phyloP scores from a whole-genome alignment of 2,888 invertebrate genomes.

The Brachylomia viminalis region DNA sequence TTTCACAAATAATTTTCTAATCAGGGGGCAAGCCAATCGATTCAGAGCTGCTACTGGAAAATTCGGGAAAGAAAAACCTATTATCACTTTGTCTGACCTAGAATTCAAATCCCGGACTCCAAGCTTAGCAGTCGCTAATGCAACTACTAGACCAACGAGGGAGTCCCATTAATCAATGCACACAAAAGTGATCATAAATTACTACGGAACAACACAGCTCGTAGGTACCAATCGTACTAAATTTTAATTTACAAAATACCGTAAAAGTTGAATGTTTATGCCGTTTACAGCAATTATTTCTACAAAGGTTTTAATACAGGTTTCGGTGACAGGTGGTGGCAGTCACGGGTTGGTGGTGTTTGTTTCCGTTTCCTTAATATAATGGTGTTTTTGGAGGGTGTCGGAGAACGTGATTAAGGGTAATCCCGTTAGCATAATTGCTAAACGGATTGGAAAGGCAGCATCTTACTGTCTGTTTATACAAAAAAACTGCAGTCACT shows the following conservation, averaged over 20 bases:
- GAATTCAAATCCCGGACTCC: not conserved
- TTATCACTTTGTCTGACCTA: not conserved
- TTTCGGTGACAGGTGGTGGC: conserved; percentile 77
- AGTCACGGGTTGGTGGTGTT: conserved; percentile 71
- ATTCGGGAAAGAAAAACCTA: not conserved
- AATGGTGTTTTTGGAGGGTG: conserved; percentile 34
- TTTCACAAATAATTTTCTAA: not conserved
- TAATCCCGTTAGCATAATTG: conserved; percentile 8
- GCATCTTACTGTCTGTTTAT: not conserved
- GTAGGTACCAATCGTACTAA: conserved; percentile 64
- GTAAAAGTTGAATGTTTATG: conserved; percentile 71
- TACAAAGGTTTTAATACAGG: conserved; percentile 68
- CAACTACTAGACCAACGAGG: conserved; percentile 51
- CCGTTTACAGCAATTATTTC: conserved; percentile 71
- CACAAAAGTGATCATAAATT: conserved; percentile 67
- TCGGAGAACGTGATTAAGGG: conserved; percentile 25
- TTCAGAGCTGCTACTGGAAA: too few species aligned
- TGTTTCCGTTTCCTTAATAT: conserved; percentile 60
- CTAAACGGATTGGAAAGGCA: not conserved
- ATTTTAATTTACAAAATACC: conserved; percentile 74
- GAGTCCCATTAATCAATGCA: conserved; percentile 73
- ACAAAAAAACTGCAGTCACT: not conserved
- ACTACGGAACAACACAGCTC: conserved; percentile 19
- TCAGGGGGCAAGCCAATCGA: too few species aligned
- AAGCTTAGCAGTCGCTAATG: not conserved